Percentiles rank a stretch among this genome's conserved stretches.
phyloP scores from a whole-genome alignment of 2,113 vertebrate genomes.

The Heliornis fulica region DNA sequence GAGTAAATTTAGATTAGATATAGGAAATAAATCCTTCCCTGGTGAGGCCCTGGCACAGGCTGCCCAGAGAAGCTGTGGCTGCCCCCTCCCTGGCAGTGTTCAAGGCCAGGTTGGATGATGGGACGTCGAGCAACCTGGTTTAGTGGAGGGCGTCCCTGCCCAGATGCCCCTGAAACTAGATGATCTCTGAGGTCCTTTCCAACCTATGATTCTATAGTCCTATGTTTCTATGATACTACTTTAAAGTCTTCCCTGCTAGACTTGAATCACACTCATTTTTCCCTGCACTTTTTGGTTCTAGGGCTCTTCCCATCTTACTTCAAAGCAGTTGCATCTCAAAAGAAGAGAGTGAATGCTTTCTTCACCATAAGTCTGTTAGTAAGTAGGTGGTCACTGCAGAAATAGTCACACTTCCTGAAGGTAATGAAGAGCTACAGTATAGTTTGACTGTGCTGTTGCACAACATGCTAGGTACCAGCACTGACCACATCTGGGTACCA shows the following conservation, averaged over 20 bases:
- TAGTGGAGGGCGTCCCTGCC: too few species aligned
- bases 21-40: too few species aligned
- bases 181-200: too few species aligned
- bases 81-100: too few species aligned
- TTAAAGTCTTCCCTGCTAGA: neutral
- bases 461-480: neutral
- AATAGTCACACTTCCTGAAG: neutral
- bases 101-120: too few species aligned
- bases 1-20: too few species aligned
- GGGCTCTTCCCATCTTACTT: neutral
- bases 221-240: neutral
- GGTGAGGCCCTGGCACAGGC: too few species aligned
- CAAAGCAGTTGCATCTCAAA: neutral
- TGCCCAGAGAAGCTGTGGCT: too few species aligned
- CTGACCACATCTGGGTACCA: neutral
- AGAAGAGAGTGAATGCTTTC: neutral
- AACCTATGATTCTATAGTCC: too few species aligned
- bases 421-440: fast-evolving
- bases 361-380: neutral
- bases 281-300: neutral
- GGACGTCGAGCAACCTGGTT: too few species aligned
- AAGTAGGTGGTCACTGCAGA: neutral
- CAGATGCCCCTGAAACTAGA: too few species aligned
- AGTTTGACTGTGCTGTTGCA: neutral
- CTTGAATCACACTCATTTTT: neutral